Percentiles rank a stretch among this genome's conserved stretches.
phyloP scores from a whole-genome alignment of 2,113 vertebrate species.

The Thermophis baileyi region DNA sequence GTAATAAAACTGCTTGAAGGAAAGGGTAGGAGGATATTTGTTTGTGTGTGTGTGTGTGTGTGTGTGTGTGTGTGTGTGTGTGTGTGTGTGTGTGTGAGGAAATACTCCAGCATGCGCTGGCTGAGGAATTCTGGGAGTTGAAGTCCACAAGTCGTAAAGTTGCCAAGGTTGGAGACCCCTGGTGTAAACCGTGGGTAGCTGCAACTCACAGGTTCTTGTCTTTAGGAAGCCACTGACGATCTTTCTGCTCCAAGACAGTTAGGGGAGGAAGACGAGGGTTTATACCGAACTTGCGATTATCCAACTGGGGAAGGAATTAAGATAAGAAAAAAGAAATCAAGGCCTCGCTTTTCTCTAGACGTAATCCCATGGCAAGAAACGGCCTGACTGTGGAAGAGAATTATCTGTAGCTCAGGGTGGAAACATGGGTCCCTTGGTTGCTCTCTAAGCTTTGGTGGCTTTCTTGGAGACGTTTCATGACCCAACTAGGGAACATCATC shows the following conservation, averaged over 20 bases:
- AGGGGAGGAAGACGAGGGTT: slow-evolving; percentile 81
- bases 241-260: slow-evolving; percentile 82
- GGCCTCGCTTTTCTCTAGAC: not conserved
- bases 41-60: no score
- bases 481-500: no score
- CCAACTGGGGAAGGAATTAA: slow-evolving; percentile 65
- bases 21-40: not conserved
- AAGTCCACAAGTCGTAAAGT: no score
- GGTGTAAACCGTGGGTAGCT: not conserved
- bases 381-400: not conserved
- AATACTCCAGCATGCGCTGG: no score
- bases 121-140: no score
- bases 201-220: slow-evolving; percentile 86
- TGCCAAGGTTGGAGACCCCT: no score
- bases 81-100: no score
- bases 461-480: no score
- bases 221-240: slow-evolving; percentile 80
- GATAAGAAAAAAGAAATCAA: not conserved
- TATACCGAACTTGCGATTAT: slow-evolving; percentile 79
- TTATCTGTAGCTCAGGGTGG: no score
- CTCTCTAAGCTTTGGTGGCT: no score
- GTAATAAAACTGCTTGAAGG: not conserved
- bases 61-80: no score
- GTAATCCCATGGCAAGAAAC: not conserved
- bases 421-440: no score